Evolutionary conservation across 37 sponge, comb jelly and placozoan species (phyloP).

Genomic region (Bolinopsis microptera): DNA sequence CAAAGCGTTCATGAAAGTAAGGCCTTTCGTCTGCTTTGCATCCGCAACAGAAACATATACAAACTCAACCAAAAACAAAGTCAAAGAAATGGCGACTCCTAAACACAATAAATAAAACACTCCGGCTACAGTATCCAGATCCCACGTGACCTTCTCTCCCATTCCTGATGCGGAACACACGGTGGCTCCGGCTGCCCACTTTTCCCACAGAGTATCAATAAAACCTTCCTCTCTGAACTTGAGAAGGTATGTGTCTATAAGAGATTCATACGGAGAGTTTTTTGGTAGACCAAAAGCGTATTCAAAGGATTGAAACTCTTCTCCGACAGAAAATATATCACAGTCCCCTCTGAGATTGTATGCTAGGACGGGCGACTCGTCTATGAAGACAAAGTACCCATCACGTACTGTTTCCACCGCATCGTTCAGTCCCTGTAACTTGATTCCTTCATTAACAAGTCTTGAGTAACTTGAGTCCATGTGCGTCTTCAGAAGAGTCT

Average conservation of each 20-base stretch:
- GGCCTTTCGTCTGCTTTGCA: neutral
- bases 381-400: neutral
- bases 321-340: neutral
- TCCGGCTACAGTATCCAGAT: neutral
- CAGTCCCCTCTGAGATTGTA: neutral
- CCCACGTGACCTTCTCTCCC: neutral
- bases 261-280: neutral
- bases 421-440: neutral
- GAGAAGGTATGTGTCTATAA: neutral
- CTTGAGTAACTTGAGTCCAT: neutral
- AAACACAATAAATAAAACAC: neutral
- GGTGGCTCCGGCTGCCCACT: neutral
- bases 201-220: neutral
- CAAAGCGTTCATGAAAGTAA: neutral
- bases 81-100: neutral
- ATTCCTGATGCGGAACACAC: neutral
- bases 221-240: neutral
- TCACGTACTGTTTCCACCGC: neutral
- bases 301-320: slow-evolving; percentile 6
- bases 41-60: neutral
- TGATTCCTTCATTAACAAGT: neutral
- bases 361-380: neutral
- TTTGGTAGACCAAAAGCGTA: neutral
- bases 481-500: neutral
- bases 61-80: neutral